Base-by-base conservation (phyloP, 2,797 vertebrate species). In the Euphonia xanthogaster region DNA sequence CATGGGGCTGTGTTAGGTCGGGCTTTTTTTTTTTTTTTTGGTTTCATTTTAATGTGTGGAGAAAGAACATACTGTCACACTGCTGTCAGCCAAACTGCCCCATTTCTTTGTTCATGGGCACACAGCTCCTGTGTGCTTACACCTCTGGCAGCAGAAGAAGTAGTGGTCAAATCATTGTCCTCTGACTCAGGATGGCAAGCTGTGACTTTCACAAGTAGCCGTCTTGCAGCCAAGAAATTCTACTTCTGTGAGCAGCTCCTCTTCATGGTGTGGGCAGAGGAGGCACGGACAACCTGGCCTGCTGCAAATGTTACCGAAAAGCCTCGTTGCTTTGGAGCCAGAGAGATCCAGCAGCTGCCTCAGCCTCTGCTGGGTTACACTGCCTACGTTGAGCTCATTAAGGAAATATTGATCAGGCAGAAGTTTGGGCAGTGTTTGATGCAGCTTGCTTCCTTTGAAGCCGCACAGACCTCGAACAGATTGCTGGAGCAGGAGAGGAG, bases 371-470 rank as follows among this genome's bases (percentile, higher is more conserved):
- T 30, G 33, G 70, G 50, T 55, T 42, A 55, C 87, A 25, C 23
- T 14, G 73, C 33, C 65, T 88, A 40, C 3, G 10, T 1, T 4
- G 82, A 65, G 86, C 86, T 92, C 80, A 63, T 96, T 94, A 95
- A 51, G 88, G 40, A 77, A 85, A 83, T 91, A 91, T 45, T 57
- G 86, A 92, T 63, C 53, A 55, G 10, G 14, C 40, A 4, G 54
- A 85, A 94, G 77, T 94, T 73, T 44, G 77, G 6, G 23, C 61
- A 76, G 55, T 16, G 77, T 55, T 73, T 48, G 65, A 23, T 76
- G 53, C 60, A 14, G 37, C 37, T 85, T 1, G 7, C 40, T 44
- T 58, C 79, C 63, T 95, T 68, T 73, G 87, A 94, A 96, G 95
- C 73, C 8, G 24, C 88, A 6, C 27, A 45, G 37, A 67, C 85